These are phyloP conservation scores for Cryptoprocta ferox DNA, from an alignment of 2,797 vertebrate genomes.

Conservation along the genomic window DNA sequence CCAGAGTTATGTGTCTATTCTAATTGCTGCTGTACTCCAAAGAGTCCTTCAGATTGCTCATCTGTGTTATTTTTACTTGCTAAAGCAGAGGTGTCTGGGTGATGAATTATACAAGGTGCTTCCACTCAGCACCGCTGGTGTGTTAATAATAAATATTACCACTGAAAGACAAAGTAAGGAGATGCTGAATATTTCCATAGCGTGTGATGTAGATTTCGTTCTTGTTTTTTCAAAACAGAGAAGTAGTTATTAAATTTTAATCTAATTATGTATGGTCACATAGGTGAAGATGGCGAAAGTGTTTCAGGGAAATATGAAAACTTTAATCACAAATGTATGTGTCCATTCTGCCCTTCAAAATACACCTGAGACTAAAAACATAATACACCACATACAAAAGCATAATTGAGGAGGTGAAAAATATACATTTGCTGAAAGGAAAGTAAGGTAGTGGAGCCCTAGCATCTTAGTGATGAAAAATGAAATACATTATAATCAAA, in stretches of 20 bases:
- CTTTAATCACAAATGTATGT: neutral
- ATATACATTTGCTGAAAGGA: slow-evolving; percentile 22
- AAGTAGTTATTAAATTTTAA: neutral
- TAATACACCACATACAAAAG: neutral
- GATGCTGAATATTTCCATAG: neutral
- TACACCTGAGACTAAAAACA: neutral
- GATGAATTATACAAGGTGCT: slow-evolving; percentile 61
- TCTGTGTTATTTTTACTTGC: slow-evolving; percentile 63
- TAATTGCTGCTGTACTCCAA: slow-evolving; percentile 61
- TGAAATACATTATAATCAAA: slow-evolving; percentile 55
- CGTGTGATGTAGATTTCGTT: neutral
- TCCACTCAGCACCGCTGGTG: neutral
- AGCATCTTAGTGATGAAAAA: neutral
- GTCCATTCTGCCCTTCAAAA: slow-evolving; percentile 32
- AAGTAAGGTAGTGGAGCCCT: neutral
- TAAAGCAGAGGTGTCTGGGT: slow-evolving; percentile 65
- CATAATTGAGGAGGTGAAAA: neutral
- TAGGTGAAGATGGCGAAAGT: neutral
- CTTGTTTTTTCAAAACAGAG: neutral
- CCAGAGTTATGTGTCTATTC: slow-evolving; percentile 62
- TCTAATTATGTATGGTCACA: neutral
- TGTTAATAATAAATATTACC: slow-evolving; percentile 51
- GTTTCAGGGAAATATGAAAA: neutral
- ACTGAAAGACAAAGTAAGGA: slow-evolving; percentile 36
- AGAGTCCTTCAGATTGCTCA: slow-evolving; percentile 33